Evolutionary conservation across 2,797 vertebrate species (phyloP), one percentile per base, ranked within the genome.

Genomic region (Limosa lapponica): DNA sequence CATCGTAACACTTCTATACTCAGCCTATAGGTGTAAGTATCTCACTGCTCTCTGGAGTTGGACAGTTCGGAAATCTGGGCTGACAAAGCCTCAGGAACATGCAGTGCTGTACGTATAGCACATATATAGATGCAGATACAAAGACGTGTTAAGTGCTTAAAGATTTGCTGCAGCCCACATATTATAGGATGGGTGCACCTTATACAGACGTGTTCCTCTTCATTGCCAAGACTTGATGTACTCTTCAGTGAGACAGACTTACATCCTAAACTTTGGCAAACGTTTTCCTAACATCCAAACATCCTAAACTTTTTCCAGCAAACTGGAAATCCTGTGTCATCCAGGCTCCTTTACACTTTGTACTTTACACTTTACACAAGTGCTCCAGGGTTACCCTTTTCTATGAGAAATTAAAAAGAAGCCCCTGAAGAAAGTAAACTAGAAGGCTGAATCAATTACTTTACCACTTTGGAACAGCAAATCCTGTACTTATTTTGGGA

Each of bases 111-210:
- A 59, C 14, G 24, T 19, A 46, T 1, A 70, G 65, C 20, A 48
- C 10, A 3, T 12, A 32, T 0, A 16, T 1, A 54, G 20, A 43
- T 0, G 12, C 4, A 67, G 37, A 36, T 46, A 36, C 8, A 54
- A 39, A 4, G 16, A 73, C 0, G 0, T 10, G 36, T 27, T 69
- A 61, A 43, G 10, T 1, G 4, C 39, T 73, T 7, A 25, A 34
- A 78, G 20, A 24, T 49, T 41, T 61, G 41, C 46, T 72, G 54
- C 17, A 82, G n/a, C 10, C 30, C 20, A 71, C 12, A 24, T 5
- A 3, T 61, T 57, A 37, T 2, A 66, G 41, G 25, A 8, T 18
- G 37, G 10, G 4, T 24, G n/a, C 3, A 6, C 25, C 10, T 64
- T 30, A 62, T 2, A 48, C 8, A 57, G 32, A 46, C 61, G 20